Conservation (phyloP, 30 jellyfish, hydroid and myxozoan genomes). For the Cassiopea andromeda region DNA sequence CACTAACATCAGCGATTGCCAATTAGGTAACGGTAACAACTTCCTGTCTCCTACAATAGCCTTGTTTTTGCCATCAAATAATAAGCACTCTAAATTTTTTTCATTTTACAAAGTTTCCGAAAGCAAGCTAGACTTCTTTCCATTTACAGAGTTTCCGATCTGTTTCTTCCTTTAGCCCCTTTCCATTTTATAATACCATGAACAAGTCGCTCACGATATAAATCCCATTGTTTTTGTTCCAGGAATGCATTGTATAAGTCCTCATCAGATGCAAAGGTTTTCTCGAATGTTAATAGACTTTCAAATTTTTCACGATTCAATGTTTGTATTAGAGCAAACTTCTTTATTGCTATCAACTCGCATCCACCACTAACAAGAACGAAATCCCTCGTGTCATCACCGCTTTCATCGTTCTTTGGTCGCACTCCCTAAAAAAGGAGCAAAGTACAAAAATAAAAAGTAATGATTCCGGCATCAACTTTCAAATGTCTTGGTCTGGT, state of each 20-base stretch:
- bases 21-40: no score
- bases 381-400: slow-evolving; percentile 44
- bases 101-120: no score
- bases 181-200: slow-evolving; percentile 11
- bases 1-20: no score
- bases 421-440: slow-evolving; percentile 1
- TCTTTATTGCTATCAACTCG: slow-evolving; percentile 55
- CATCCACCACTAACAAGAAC: slow-evolving; percentile 69
- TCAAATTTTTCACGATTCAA: slow-evolving; percentile 18
- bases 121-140: no score
- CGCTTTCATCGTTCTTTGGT: not conserved
- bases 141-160: slow-evolving; percentile 1
- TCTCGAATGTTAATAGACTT: slow-evolving; percentile 11
- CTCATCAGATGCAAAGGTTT: slow-evolving; percentile 49
- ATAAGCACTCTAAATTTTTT: no score
- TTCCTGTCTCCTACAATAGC: no score
- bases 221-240: slow-evolving; percentile 48
- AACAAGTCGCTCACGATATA: slow-evolving; percentile 56
- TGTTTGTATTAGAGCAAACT: slow-evolving; percentile 9
- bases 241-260: slow-evolving; percentile 54
- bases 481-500: no score
- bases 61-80: no score
- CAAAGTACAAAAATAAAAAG: no score
- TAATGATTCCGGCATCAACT: no score
- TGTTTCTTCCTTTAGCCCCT: not conserved